Evolutionary conservation across 2,113 vertebrate genomes (phyloP).

Genomic region (Nansenia antarctica): DNA sequence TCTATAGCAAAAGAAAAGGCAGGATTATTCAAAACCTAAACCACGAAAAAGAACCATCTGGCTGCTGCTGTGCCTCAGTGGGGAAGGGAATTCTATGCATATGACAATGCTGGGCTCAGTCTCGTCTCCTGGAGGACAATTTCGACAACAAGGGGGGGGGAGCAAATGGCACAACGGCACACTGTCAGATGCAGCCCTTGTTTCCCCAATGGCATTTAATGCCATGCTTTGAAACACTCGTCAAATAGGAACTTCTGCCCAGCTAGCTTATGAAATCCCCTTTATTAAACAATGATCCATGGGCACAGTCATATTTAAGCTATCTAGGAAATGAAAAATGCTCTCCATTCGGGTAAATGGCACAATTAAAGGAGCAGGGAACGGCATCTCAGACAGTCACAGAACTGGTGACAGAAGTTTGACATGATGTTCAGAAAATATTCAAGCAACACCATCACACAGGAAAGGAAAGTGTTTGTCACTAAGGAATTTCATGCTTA

Average conservation of each 20-base stretch:
- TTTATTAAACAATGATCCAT: slow-evolving; percentile 17
- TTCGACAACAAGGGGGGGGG: not conserved
- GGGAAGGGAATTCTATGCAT: not conserved
- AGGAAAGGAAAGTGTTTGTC: not conserved
- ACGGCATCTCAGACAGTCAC: not conserved
- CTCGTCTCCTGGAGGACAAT: not conserved
- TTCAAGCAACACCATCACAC: not conserved
- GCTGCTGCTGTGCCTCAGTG: slow-evolving; percentile 1
- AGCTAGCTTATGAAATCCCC: not conserved
- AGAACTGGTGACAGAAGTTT: not conserved
- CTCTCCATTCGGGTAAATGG: slow-evolving; percentile 11
- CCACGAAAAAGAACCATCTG: not conserved
- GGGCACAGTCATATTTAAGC: slow-evolving; percentile 9
- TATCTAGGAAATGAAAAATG: slow-evolving; percentile 19
- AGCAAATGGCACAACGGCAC: not conserved
- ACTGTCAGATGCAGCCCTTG: not conserved
- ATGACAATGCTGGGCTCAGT: slow-evolving; percentile 2
- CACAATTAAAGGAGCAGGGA: slow-evolving; percentile 7
- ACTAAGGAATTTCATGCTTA: not conserved
- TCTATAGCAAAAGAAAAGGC: slow-evolving; percentile 8
- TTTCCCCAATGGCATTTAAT: not conserved
- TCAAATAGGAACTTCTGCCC: slow-evolving; percentile 3
- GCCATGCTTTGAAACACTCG: not conserved
- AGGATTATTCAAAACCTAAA: slow-evolving; percentile 20
- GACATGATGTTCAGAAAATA: not conserved